Percentiles rank a stretch among this genome's conserved stretches.
Evolutionary conservation across 2,888 invertebrate genomes (phyloP).

Genomic region (Galeopsomyia nigrocyanea): DNA sequence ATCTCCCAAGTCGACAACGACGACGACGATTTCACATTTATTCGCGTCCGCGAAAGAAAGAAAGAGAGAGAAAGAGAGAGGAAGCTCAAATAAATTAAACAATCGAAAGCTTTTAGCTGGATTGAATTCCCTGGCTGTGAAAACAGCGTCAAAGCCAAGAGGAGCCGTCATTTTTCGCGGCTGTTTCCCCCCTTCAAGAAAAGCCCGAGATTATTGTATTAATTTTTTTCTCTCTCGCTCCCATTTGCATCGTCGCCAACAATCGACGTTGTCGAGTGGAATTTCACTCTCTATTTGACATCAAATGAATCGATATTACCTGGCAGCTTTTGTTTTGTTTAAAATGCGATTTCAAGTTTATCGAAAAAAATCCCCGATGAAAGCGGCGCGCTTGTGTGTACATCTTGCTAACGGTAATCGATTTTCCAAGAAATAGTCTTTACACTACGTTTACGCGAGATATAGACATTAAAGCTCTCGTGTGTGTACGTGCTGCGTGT

Average conservation of each 20-base stretch:
- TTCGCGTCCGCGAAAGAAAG: slow-evolving; percentile 11
- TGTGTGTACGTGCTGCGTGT: slow-evolving; percentile 16
- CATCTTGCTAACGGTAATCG: too few relatives aligned
- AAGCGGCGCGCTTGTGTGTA: too few relatives aligned
- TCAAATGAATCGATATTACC: too few relatives aligned
- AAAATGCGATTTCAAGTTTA: too few relatives aligned
- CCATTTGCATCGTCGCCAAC: slow-evolving; percentile 13
- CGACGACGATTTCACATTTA: slow-evolving; percentile 16
- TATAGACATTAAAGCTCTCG: slow-evolving; percentile 15
- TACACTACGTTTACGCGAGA: slow-evolving; percentile 26
- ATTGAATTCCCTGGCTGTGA: slow-evolving; percentile 47
- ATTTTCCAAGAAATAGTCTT: slow-evolving; percentile 4
- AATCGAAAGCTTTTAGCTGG: slow-evolving; percentile 49
- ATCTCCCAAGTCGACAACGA: too few relatives aligned
- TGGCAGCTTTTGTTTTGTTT: too few relatives aligned
- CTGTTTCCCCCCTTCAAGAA: slow-evolving; percentile 40
- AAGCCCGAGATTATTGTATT: slow-evolving; percentile 46
- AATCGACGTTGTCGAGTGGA: too few relatives aligned
- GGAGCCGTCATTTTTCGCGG: slow-evolving; percentile 41
- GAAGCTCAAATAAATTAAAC: slow-evolving; percentile 47
- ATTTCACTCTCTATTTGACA: too few relatives aligned
- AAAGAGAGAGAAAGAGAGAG: not conserved
- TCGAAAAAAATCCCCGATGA: too few relatives aligned
- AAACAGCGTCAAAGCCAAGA: slow-evolving; percentile 41
- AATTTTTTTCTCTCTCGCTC: slow-evolving; percentile 38